A percentile compares a stretch with the other conserved stretches of the same genome.
Conservation (phyloP, 2,888 invertebrate species). For the Trypoxylon attenuatum region DNA sequence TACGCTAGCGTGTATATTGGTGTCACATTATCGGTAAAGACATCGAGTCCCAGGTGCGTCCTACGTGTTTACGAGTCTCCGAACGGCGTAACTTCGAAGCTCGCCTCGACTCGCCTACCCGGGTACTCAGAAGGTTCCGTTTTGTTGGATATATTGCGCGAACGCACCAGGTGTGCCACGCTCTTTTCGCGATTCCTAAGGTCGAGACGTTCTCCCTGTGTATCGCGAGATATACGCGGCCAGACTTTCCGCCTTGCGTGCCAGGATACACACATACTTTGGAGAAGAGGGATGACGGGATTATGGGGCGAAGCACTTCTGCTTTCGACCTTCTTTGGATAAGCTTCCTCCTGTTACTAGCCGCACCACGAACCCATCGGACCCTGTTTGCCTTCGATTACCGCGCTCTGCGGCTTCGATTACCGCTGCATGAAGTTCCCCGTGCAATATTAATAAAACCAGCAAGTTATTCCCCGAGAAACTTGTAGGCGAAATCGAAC, state of each 20-base stretch:
- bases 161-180: slow-evolving; percentile 57
- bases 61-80: slow-evolving; percentile 70
- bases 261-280: too few relatives aligned
- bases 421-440: background rate
- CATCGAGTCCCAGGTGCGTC: slow-evolving; percentile 68
- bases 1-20: slow-evolving; percentile 54
- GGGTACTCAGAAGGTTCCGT: slow-evolving; percentile 63
- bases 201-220: background rate
- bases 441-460: background rate
- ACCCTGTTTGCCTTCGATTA: background rate
- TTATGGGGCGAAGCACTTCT: too few relatives aligned
- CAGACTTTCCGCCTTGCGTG: background rate
- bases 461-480: background rate
- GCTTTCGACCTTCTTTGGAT: too few relatives aligned
- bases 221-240: background rate
- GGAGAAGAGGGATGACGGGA: too few relatives aligned
- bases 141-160: slow-evolving; percentile 58
- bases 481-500: background rate
- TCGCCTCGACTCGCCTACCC: slow-evolving; percentile 35
- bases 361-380: background rate
- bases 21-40: slow-evolving; percentile 66
- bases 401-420: background rate
- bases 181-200: slow-evolving; percentile 24
- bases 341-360: too few relatives aligned
- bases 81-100: slow-evolving; percentile 58